A percentile compares a stretch with the other conserved stretches of the same genome.
These are phyloP conservation scores for Coremacera marginata DNA, from an alignment of 2,888 invertebrate species.

Conservation along the genomic window DNA sequence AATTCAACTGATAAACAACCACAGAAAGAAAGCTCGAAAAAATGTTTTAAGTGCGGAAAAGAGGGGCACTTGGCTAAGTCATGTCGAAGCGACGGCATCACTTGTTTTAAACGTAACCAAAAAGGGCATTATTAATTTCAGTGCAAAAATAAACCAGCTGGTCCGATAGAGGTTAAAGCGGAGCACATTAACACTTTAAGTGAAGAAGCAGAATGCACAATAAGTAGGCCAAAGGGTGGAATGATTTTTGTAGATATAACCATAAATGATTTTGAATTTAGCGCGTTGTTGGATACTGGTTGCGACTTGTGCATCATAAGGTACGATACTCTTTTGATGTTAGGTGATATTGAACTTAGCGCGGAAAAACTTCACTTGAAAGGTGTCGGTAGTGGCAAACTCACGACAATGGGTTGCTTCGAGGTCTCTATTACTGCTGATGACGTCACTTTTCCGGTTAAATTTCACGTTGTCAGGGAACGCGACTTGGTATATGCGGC, in stretches of 20 bases:
- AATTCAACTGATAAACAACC: background rate
- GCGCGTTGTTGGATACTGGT: constrained; percentile 41
- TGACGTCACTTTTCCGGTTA: constrained; percentile 16
- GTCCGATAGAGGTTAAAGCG: constrained; percentile 47
- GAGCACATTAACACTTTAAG: constrained; percentile 56
- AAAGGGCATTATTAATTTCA: constrained; percentile 39
- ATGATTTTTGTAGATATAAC: background rate
- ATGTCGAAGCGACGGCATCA: background rate
- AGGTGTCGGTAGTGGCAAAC: constrained; percentile 26
- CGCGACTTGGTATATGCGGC: constrained; percentile 37
- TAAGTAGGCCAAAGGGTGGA: background rate
- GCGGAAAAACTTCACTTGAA: constrained; percentile 3
- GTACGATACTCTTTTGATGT: constrained; percentile 21
- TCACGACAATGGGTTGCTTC: no score
- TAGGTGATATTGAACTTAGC: constrained; percentile 25
- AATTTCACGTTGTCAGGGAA: constrained; percentile 37
- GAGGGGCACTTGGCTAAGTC: constrained; percentile 11
- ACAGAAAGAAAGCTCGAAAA: background rate
- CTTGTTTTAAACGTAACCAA: constrained; percentile 1
- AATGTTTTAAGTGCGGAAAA: constrained; percentile 15
- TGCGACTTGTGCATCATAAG: constrained; percentile 39
- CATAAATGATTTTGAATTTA: constrained; percentile 9
- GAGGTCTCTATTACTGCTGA: no score
- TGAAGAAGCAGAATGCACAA: background rate
- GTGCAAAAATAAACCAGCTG: constrained; percentile 39